Conservation (phyloP, 2,888 invertebrate genomes). For the Drosophila cracens region DNA sequence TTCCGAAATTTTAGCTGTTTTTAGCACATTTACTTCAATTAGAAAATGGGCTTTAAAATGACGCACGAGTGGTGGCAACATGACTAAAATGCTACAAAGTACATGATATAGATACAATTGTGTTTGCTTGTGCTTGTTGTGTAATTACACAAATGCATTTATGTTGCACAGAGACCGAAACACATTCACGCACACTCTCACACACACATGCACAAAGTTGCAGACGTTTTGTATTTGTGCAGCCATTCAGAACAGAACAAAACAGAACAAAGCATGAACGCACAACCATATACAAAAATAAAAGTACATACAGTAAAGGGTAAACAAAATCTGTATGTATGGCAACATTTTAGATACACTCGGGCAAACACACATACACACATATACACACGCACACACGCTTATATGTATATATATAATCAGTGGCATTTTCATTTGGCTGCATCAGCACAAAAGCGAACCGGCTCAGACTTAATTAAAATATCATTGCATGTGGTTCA, state of each 20-base stretch:
- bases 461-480: slow-evolving; percentile 76
- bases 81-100: slow-evolving; percentile 52
- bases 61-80: slow-evolving; percentile 14
- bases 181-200: slow-evolving; percentile 34
- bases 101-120: slow-evolving; percentile 65
- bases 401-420: slow-evolving; percentile 58
- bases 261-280: slow-evolving; percentile 57
- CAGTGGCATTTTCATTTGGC: slow-evolving; percentile 77
- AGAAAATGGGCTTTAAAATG: slow-evolving; percentile 45
- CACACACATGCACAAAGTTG: slow-evolving; percentile 43
- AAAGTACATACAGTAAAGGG: slow-evolving; percentile 60
- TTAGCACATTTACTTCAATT: slow-evolving; percentile 69
- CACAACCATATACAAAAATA: slow-evolving; percentile 33
- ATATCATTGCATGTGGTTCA: slow-evolving; percentile 74
- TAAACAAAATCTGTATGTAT: slow-evolving; percentile 69
- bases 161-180: slow-evolving; percentile 58
- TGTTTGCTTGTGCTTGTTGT: slow-evolving; percentile 65
- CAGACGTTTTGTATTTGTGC: slow-evolving; percentile 79
- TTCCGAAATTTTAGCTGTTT: slow-evolving; percentile 40
- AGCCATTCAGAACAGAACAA: slow-evolving; percentile 73
- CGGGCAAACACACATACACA: slow-evolving; percentile 30
- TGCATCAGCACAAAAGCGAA: slow-evolving; percentile 73
- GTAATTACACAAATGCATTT: slow-evolving; percentile 80
- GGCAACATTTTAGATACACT: slow-evolving; percentile 68
- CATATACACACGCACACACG: not conserved